phyloP scores from a whole-genome alignment of 2,797 vertebrate species.

The Pipistrellus kuhlii region DNA sequence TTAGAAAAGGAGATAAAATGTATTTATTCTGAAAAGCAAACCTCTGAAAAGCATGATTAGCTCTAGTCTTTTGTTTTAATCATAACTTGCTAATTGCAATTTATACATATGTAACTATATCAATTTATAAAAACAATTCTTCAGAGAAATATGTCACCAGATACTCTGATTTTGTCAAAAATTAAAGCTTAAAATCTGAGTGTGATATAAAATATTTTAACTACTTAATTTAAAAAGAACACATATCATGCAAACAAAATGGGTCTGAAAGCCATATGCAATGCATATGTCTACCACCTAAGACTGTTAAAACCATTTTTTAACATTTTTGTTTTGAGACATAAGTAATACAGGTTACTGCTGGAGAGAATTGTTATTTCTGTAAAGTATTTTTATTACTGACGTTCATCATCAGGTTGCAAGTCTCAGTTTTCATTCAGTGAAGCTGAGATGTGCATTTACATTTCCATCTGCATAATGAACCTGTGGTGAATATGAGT shows the following conservation, averaged over 20 bases:
- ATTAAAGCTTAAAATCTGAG: neutral
- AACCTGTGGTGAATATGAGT: neutral
- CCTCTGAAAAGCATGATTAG: neutral
- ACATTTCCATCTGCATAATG: neutral
- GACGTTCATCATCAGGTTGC: constrained; percentile 12
- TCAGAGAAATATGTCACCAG: neutral
- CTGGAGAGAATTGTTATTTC: constrained; percentile 15
- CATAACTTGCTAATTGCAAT: neutral
- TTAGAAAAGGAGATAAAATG: constrained; percentile 8
- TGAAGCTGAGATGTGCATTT: constrained; percentile 21
- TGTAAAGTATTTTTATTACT: neutral
- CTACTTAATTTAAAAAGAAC: constrained; percentile 33
- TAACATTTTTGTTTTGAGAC: constrained; percentile 22
- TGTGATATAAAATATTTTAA: constrained; percentile 24
- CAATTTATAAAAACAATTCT: constrained; percentile 39
- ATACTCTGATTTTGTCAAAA: constrained; percentile 6
- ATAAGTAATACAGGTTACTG: neutral
- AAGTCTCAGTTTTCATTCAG: neutral
- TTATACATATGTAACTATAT: neutral
- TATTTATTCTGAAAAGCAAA: neutral
- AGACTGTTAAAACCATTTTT: constrained; percentile 34
- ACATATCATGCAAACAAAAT: neutral
- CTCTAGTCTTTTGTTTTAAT: constrained; percentile 21
- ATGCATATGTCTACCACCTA: neutral
- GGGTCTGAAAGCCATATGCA: neutral